Evolutionary conservation across 2,113 vertebrate species (phyloP).

Genomic region (Crypturellus undulatus): DNA sequence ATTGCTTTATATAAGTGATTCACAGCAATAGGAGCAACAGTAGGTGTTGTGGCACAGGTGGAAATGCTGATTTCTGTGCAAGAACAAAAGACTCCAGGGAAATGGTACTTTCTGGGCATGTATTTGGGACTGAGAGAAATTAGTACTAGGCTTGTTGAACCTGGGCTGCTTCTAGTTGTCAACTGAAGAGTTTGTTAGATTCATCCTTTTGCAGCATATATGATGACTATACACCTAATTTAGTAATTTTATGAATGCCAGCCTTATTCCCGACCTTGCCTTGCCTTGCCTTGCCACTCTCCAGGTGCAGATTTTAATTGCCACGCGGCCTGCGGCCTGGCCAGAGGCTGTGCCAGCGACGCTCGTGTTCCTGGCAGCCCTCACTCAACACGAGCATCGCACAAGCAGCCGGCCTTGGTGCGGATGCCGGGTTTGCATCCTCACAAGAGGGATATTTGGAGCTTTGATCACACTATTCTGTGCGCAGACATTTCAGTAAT

Average conservation of each 20-base stretch:
- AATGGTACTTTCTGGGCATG: background rate
- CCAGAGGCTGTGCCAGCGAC: constrained; percentile 37
- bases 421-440: constrained; percentile 50
- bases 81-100: accelerated
- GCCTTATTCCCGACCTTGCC: background rate
- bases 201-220: background rate
- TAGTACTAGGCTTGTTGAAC: background rate
- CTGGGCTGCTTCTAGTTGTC: background rate
- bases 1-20: background rate
- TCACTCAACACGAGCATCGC: constrained; percentile 57
- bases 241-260: background rate
- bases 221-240: background rate
- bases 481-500: background rate
- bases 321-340: constrained; percentile 15
- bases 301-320: constrained; percentile 28
- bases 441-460: constrained; percentile 44
- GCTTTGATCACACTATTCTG: background rate
- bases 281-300: constrained; percentile 17
- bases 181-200: background rate
- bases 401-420: constrained; percentile 45
- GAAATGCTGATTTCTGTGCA: background rate
- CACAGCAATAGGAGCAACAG: background rate
- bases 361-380: constrained; percentile 45
- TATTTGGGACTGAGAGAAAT: background rate
- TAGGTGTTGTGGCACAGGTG: background rate